phyloP scores from a whole-genome alignment of 1,140 invertebrate genomes.

The Linepithema humile region DNA sequence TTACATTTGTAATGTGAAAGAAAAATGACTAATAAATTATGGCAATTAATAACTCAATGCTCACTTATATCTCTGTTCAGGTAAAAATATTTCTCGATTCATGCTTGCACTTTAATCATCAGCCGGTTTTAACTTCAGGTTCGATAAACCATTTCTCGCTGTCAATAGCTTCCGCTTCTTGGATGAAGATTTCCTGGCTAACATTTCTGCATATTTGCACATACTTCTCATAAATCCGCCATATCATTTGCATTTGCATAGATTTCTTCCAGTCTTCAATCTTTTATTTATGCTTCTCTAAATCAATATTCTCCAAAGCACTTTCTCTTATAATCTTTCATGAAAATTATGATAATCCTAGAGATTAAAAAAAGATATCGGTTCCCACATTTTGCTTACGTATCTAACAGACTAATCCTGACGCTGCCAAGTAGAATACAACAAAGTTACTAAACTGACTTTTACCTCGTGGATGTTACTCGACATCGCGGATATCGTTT shows the following conservation, averaged over 20 bases:
- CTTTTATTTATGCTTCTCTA: background rate
- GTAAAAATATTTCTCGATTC: background rate
- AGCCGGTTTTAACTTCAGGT: background rate
- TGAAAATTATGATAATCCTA: background rate
- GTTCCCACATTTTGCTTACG: background rate
- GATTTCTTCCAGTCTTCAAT: background rate
- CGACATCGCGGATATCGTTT: background rate
- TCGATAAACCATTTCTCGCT: slow-evolving; percentile 16
- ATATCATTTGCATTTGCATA: background rate
- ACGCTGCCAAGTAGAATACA: background rate
- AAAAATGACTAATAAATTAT: background rate
- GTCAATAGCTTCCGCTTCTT: slow-evolving; percentile 3
- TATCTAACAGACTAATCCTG: background rate
- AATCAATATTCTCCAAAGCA: background rate
- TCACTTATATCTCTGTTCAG: background rate
- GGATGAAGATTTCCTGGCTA: background rate
- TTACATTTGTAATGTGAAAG: background rate
- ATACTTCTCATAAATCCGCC: background rate
- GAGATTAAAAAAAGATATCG: background rate
- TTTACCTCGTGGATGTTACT: background rate
- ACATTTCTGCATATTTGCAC: background rate
- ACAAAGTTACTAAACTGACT: background rate
- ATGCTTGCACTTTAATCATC: background rate
- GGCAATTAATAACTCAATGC: background rate
- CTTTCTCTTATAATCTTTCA: background rate